A percentile compares a stretch with the other conserved stretches of the same genome.
phyloP scores from a whole-genome alignment of 2,888 invertebrate genomes.

The Stenodera caucasica region DNA sequence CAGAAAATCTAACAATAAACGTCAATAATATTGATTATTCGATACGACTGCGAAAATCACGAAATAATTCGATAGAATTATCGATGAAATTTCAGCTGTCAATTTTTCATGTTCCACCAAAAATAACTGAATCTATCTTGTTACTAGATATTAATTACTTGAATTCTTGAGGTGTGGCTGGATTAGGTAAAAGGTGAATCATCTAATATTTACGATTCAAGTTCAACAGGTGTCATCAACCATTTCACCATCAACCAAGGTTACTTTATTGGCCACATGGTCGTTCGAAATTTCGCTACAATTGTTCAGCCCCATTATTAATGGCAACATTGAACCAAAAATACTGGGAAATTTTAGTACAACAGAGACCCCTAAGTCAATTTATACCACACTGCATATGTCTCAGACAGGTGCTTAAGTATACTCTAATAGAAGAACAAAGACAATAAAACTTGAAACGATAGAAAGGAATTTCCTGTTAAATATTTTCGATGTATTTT shows the following conservation, averaged over 20 bases:
- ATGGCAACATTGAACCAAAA: too few species aligned
- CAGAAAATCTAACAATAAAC: not conserved
- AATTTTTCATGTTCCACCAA: too few species aligned
- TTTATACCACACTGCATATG: too few species aligned
- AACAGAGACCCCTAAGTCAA: too few species aligned
- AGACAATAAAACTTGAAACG: constrained; percentile 1
- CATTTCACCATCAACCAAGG: constrained; percentile 20
- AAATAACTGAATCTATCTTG: too few species aligned
- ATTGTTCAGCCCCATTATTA: not conserved
- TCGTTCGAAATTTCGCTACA: not conserved
- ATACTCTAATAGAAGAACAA: constrained; percentile 4
- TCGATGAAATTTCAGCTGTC: too few species aligned
- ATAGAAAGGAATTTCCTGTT: constrained; percentile 3
- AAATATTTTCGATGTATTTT: constrained; percentile 1
- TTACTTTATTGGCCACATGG: constrained; percentile 21
- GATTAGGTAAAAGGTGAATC: constrained; percentile 7
- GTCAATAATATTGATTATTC: not conserved
- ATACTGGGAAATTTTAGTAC: too few species aligned
- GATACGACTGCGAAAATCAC: too few species aligned
- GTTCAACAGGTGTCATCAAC: constrained; percentile 33
- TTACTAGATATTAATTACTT: too few species aligned
- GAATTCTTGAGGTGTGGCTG: constrained; percentile 1
- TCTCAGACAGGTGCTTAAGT: not conserved
- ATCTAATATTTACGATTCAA: constrained; percentile 18
- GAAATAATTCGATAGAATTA: too few species aligned